A percentile compares a stretch with the other conserved stretches of the same genome.
Conservation (phyloP, 2,888 invertebrate species). For the Caenorhabditis afra region DNA sequence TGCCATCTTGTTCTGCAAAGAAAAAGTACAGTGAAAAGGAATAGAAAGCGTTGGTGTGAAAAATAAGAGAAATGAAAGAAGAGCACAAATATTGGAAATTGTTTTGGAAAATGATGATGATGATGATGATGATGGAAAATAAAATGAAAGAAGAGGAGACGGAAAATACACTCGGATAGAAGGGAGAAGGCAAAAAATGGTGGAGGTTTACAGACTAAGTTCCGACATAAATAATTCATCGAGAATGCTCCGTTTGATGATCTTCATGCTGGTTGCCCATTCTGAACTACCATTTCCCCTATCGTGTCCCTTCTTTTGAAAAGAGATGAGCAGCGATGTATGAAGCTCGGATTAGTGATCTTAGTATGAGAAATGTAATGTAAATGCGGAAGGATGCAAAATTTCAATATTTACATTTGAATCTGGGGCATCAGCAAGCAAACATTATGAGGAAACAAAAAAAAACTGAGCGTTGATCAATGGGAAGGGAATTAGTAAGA, state of each 20-base stretch:
- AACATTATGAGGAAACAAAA: constrained; percentile 15
- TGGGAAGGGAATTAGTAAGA: constrained; percentile 6
- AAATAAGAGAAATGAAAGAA: background rate
- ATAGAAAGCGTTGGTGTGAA: background rate
- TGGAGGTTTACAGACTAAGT: constrained; percentile 45
- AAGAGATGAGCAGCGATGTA: constrained; percentile 32
- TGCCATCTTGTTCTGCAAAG: constrained; percentile 58
- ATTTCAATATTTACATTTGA: constrained; percentile 57
- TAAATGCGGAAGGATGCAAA: constrained; percentile 40
- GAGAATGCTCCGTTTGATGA: constrained; percentile 33
- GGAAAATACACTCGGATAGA: constrained; percentile 18
- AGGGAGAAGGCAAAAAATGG: background rate
- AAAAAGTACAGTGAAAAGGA: constrained; percentile 12
- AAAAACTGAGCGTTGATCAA: constrained; percentile 47
- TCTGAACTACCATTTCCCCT: constrained; percentile 29
- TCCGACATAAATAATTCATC: constrained; percentile 37
- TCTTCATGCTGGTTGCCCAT: constrained; percentile 39
- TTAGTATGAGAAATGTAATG: constrained; percentile 2
- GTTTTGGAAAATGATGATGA: constrained; percentile 4
- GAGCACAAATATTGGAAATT: constrained; percentile 9
- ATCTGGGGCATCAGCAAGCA: constrained; percentile 43
- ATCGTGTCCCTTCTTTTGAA: background rate
- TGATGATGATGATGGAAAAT: background rate
- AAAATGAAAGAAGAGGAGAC: constrained; percentile 5
- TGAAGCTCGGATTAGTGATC: constrained; percentile 12